These are phyloP conservation scores for Suricata suricatta DNA, from an alignment of 2,113 vertebrate genomes.

Conservation along the genomic window DNA sequence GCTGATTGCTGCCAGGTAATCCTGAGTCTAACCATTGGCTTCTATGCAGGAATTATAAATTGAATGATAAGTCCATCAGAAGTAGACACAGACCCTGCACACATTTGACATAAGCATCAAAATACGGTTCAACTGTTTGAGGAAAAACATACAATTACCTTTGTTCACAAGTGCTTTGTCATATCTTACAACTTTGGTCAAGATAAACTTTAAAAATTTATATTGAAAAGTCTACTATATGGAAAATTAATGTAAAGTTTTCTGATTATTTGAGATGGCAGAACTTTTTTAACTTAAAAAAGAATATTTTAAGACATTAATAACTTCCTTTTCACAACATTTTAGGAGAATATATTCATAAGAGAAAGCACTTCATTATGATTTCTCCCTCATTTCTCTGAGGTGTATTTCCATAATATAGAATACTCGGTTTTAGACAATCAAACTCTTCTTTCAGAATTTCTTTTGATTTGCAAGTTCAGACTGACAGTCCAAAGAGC, in stretches of 20 bases:
- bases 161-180: background rate
- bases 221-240: background rate
- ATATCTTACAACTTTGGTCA: background rate
- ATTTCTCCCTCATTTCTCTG: conserved; percentile 51
- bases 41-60: background rate
- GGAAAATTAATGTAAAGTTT: background rate
- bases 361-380: conserved; percentile 52
- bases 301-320: conserved; percentile 39
- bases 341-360: conserved; percentile 38
- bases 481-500: conserved; percentile 64
- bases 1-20: background rate
- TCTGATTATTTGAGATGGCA: background rate
- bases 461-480: conserved; percentile 68
- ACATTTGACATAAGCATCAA: background rate
- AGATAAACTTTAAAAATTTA: background rate
- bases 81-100: background rate
- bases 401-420: conserved; percentile 70
- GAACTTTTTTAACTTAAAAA: conserved; percentile 25
- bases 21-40: background rate
- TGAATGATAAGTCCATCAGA: background rate
- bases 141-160: background rate
- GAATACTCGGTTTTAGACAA: conserved; percentile 64
- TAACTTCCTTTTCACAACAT: conserved; percentile 25
- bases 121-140: background rate
- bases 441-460: conserved; percentile 61